Evolutionary conservation across 2,888 invertebrate genomes (phyloP), one percentile per base, ranked within the genome.

Genomic region (Andrena praecox): DNA sequence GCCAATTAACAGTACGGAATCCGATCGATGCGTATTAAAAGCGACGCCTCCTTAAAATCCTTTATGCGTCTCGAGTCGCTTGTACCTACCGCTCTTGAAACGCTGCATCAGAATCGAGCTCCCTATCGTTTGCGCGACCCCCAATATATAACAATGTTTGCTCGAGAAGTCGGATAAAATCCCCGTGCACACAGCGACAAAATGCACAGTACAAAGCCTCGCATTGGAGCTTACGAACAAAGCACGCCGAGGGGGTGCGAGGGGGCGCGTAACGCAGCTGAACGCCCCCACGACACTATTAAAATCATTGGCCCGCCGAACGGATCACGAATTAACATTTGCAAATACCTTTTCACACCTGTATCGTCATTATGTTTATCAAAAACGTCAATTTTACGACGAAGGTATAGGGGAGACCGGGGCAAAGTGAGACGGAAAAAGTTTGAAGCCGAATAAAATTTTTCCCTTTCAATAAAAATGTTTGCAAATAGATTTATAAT

Each of bases 161-260:
- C 85, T 52, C 75, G 80, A 60, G 68, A 84, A 87, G 89, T 85
- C 84, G 76, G 74, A 62, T 75, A 59, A 87, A 88, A 89, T 87
- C 88, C 86, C 80, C 79, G n/a, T 76, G 89, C 76, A 89, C 72
- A 87, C 89, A 88, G 54, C 59, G 87, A 82, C 80, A 68, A 85
- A 84, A 80, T 76, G 82, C 78, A 67, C 80, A 79, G 82, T 77
- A 74, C 77, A 78, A 78, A 74, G 79, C 76, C 77, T 77, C 84
- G 70, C 62, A 20, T 70, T 66, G 48, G 59, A 63, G 35, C 48
- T 54, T 70, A 73, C 60, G 83, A 71, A 81, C 60, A 75, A 84
- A 81, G 68, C 68, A 29, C 33, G 52, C 33, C 20, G 33, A 31
- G 33, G 67, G 52, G 42, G 24, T 24, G 52, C 8, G 24, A 56